phyloP scores from a whole-genome alignment of 2,113 vertebrate species.

The Coracopsis vasa region DNA sequence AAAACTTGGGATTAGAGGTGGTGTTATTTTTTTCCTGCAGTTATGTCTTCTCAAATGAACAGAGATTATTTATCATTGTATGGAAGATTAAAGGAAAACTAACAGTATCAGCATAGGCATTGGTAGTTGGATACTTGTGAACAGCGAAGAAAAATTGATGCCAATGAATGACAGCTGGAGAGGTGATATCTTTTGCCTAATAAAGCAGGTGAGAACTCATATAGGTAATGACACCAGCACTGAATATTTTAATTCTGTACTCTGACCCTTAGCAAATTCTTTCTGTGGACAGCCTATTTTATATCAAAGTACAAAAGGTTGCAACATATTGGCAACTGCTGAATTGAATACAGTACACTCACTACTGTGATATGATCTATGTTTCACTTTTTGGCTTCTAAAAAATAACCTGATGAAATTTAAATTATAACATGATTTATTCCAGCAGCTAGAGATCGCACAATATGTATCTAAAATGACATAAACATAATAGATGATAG shows the following conservation, averaged over 20 bases:
- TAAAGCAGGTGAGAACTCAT: not conserved
- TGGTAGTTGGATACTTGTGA: not conserved
- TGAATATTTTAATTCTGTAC: not conserved
- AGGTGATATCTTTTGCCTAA: not conserved
- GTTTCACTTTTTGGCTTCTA: not conserved
- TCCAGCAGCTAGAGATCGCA: not conserved
- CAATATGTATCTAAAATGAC: not conserved
- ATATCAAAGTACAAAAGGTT: not conserved
- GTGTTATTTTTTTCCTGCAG: not conserved
- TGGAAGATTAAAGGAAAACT: not conserved
- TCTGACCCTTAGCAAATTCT: not conserved
- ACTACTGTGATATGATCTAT: not conserved
- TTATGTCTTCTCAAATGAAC: not conserved
- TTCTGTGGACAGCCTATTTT: not conserved
- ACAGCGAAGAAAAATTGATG: not conserved
- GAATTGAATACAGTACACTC: not conserved
- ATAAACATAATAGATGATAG: not conserved
- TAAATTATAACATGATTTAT: not conserved
- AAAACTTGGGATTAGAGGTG: not conserved
- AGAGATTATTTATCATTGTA: not conserved
- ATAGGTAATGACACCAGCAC: not conserved
- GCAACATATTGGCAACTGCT: not conserved
- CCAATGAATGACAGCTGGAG: not conserved
- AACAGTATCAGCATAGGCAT: not conserved
- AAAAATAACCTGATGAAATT: not conserved